These are phyloP conservation scores for Temnothorax curvispinosus DNA, from an alignment of 1,140 invertebrate genomes.

Conservation along the genomic window DNA sequence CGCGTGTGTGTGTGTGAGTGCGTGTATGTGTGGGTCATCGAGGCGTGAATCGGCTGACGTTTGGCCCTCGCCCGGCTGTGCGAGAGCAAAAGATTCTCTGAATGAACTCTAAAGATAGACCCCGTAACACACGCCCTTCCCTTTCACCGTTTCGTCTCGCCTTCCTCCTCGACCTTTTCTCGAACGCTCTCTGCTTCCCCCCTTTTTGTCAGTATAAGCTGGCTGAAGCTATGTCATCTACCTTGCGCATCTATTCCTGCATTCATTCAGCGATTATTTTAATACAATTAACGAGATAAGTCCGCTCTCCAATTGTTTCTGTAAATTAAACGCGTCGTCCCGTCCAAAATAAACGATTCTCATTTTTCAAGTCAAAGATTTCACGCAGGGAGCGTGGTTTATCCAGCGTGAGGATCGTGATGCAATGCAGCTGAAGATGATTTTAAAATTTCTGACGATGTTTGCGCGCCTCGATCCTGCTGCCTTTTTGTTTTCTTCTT, in stretches of 20 bases:
- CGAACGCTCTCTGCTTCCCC: constrained; percentile 30
- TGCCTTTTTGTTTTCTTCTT: not conserved
- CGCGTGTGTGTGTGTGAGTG: not conserved
- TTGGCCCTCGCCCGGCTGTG: constrained; percentile 72
- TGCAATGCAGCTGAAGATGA: constrained; percentile 6
- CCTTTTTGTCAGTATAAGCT: not conserved
- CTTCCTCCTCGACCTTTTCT: constrained; percentile 58
- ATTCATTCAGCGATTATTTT: not conserved
- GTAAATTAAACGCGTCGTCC: not conserved
- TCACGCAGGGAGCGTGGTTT: not conserved
- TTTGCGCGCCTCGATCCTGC: not conserved
- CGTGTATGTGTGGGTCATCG: not conserved
- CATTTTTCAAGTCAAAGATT: not conserved
- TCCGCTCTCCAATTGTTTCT: not conserved
- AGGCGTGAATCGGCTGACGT: constrained; percentile 75
- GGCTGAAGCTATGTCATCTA: not conserved
- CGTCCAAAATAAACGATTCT: not conserved
- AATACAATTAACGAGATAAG: not conserved
- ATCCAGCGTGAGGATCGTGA: not conserved
- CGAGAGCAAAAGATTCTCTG: constrained; percentile 77
- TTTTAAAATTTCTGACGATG: constrained; percentile 35
- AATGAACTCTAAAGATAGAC: constrained; percentile 83
- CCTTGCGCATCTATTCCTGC: not conserved
- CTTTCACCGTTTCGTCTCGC: constrained; percentile 66
- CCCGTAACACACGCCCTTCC: constrained; percentile 64